Base-by-base conservation (phyloP, 1,140 invertebrate species). In the Lucilia sericata region DNA sequence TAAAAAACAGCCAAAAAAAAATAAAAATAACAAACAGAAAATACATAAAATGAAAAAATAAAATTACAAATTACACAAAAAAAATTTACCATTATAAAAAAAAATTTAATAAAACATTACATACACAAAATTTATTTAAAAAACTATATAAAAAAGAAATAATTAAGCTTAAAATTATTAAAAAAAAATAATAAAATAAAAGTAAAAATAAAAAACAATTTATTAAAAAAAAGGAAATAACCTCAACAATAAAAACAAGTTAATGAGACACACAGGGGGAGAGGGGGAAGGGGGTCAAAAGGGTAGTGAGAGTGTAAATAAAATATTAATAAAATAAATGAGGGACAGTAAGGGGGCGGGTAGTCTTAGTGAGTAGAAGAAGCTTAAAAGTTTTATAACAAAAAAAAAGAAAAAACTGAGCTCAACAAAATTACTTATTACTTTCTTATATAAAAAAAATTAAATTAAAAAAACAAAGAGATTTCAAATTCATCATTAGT, bases 201-300 rank as follows among this genome's bases (percentile, higher is more conserved):
- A 84, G 83, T 84, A 86, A 86, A 88, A 86, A 88, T 86, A 86
- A 80, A 34, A 80, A 80, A 80, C 76, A 88, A 88, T 84, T 85
- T 83, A 51, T 85, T 83, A 42, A 42, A 42, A 83, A 78, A 34
- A 25, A 36, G 17, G 42, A 55, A 55, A 42, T 42, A 55, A 55
- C 51, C 51, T 55, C 51, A 55, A 55, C 51, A 55, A 55, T 55
- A 55, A 55, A 55, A 55, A 55, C 51, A 55, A 55, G 51, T 55
- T 17, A 55, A 55, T 17, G 74, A 42, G 42, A 42, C 42, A 42
- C 25, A 30, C 25, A 30, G 3, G 3, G 74, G 30, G 5, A 36
- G 34, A 42, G 30, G 34, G 34, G 30, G 13, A 25, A 12, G 9
- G 25, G 30, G 30, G 49, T 12, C 49, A 49, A 70, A 10, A 25